These are phyloP conservation scores for Drepana falcataria DNA, from an alignment of 2,888 invertebrate species.

Conservation along the genomic window DNA sequence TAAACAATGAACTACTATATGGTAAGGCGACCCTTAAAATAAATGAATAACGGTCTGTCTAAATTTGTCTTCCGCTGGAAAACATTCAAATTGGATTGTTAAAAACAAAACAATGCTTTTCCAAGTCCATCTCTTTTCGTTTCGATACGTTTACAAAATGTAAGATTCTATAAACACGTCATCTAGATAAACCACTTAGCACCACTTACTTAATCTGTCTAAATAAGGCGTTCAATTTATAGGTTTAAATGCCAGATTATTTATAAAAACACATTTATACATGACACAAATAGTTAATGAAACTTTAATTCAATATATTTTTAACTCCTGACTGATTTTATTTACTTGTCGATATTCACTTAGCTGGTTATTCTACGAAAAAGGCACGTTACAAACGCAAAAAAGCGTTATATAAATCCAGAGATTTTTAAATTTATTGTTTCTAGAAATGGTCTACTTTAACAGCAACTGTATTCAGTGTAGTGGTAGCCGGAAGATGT, in stretches of 20 bases:
- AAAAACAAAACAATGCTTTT: neutral
- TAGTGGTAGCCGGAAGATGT: slow-evolving; percentile 88
- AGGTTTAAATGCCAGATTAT: slow-evolving; percentile 32
- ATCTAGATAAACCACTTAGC: slow-evolving; percentile 19
- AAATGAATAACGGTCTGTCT: slow-evolving; percentile 12
- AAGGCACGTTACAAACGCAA: no score
- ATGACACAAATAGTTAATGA: no score
- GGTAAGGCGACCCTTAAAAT: slow-evolving; percentile 51
- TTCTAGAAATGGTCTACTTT: slow-evolving; percentile 92
- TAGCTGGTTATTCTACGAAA: no score
- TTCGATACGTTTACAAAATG: neutral
- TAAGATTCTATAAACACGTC: slow-evolving; percentile 1
- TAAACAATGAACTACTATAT: slow-evolving; percentile 44
- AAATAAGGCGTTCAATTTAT: slow-evolving; percentile 21
- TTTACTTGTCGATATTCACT: no score
- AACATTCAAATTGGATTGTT: neutral
- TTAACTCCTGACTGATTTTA: no score
- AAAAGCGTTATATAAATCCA: neutral
- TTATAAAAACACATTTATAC: slow-evolving; percentile 1
- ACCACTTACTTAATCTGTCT: slow-evolving; percentile 26
- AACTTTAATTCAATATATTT: no score
- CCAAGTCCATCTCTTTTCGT: neutral
- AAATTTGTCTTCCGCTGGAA: slow-evolving; percentile 1
- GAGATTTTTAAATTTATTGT: neutral
- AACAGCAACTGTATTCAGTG: slow-evolving; percentile 92